Base-by-base conservation (phyloP, 2,888 invertebrate species). In the Mellilla xanthometata region DNA sequence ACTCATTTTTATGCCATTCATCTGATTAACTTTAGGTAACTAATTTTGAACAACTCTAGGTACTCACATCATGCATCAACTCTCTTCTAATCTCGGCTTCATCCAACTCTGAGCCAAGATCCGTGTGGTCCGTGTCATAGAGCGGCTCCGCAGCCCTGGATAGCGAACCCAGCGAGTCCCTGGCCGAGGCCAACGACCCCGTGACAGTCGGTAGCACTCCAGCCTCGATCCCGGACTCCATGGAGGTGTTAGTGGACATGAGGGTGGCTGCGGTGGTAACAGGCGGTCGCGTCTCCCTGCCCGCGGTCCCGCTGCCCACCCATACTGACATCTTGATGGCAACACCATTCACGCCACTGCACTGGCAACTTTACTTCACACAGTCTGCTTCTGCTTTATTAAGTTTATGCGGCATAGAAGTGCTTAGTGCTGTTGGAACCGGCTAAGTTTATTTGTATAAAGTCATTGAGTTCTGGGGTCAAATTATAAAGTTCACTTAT, bases 101-200 rank as follows among this genome's bases (percentile, higher is more conserved):
- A 76, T 96, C 95, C 56, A 92, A 83, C 69, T 96, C 95, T 36
- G 95, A 95, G 51, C 93, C 94, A 39, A 95, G 91, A 76, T 95
- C 95, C 11, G 95, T 95, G 66, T 95, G 95, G 74, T 95, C 95
- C 38, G 95, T 95, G 68, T 95, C 94, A 72, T 95, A 95, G 35
- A 91, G 78, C 24, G 93, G 93, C 65, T 93, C 94, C 1, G 85
- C 89, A 3, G 91, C 91, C 41, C 92, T 85, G 30, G 92, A 92
- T 48, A 92, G 71, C 7, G 92, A 92, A 32, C 91, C 92, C 61
- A 92, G 79, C 0, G 92, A 92, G 58, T 89, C 81, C 60, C 91
- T 64, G 47, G 91, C 81, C 39, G 91, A 88, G 57, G 91, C 74
- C 58, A 94, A 85, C 1, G 94, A 94, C 32, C 94, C 94, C 23